These are phyloP conservation scores for Gephyroberyx darwinii DNA, from an alignment of 2,797 vertebrate species.

Conservation along the genomic window DNA sequence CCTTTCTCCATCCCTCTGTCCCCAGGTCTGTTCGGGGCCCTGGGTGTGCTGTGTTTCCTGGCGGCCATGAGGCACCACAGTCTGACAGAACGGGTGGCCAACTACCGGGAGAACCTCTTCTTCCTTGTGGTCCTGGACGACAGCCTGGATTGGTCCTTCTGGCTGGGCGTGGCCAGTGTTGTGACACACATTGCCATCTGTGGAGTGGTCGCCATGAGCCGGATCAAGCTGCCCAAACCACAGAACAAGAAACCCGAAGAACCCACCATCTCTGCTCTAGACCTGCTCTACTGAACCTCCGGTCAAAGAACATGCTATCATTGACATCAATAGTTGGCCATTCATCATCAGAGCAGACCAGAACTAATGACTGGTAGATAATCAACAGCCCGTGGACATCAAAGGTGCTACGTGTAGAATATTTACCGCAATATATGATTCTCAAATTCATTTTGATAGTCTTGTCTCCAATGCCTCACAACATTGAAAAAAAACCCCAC, in stretches of 20 bases:
- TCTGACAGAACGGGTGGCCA: conserved; percentile 91
- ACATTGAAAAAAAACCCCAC: no score
- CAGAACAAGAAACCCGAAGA: conserved; percentile 91
- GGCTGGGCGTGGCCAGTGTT: conserved; percentile 91
- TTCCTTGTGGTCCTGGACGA: conserved; percentile 88
- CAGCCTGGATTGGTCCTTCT: conserved; percentile 89
- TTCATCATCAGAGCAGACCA: neutral
- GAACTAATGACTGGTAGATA: neutral
- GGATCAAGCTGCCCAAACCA: conserved; percentile 87
- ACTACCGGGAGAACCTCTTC: conserved; percentile 90
- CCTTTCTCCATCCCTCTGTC: conserved; percentile 1
- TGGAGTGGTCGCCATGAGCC: conserved; percentile 88
- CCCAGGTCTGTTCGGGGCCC: conserved; percentile 82
- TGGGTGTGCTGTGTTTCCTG: conserved; percentile 87
- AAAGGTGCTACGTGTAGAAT: no score
- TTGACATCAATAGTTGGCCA: neutral
- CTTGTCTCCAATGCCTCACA: no score
- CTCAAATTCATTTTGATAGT: no score
- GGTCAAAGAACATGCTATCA: neutral
- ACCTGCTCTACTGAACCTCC: conserved; percentile 88
- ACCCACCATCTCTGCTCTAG: conserved; percentile 88
- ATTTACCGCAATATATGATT: no score
- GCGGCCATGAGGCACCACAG: conserved; percentile 84
- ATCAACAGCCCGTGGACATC: no score
- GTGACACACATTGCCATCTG: conserved; percentile 86